Percentiles rank a stretch among this genome's conserved stretches.
phyloP scores from a whole-genome alignment of 1,140 invertebrate species.

The Ridgeia piscesae region DNA sequence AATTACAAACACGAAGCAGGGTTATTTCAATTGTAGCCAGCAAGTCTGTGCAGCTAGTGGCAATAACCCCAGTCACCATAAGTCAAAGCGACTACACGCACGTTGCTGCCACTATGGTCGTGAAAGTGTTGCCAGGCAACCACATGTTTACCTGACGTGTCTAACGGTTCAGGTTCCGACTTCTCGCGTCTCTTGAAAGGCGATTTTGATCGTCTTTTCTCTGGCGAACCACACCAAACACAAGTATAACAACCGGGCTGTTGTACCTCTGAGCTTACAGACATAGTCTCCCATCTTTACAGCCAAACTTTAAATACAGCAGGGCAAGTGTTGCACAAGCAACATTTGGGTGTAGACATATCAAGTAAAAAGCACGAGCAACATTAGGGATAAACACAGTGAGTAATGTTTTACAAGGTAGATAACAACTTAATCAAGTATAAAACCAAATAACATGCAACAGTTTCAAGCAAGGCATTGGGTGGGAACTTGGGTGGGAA shows the following conservation, averaged over 20 bases:
- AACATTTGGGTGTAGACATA: no score
- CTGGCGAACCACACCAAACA: slow-evolving; percentile 8
- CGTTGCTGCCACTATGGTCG: not conserved
- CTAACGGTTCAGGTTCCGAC: not conserved
- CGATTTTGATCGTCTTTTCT: slow-evolving; percentile 73
- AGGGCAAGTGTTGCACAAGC: not conserved
- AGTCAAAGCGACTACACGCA: not conserved
- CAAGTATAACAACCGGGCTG: not conserved
- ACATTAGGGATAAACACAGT: no score
- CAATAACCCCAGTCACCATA: not conserved
- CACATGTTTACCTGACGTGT: not conserved
- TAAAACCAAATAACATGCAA: not conserved
- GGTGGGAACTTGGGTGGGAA: not conserved
- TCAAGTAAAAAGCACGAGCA: not conserved
- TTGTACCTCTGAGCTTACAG: no score
- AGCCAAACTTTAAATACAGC: no score
- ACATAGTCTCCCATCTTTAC: no score
- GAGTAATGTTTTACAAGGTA: no score
- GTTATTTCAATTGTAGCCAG: not conserved
- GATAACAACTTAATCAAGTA: not conserved
- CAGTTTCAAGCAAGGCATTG: not conserved
- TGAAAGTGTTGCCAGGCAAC: not conserved
- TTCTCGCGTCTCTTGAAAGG: slow-evolving; percentile 77
- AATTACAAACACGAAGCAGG: not conserved
- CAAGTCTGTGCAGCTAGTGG: not conserved